Evolutionary conservation across 2,797 vertebrate species (phyloP).

Genomic region (Paedocypris micromegethes): DNA sequence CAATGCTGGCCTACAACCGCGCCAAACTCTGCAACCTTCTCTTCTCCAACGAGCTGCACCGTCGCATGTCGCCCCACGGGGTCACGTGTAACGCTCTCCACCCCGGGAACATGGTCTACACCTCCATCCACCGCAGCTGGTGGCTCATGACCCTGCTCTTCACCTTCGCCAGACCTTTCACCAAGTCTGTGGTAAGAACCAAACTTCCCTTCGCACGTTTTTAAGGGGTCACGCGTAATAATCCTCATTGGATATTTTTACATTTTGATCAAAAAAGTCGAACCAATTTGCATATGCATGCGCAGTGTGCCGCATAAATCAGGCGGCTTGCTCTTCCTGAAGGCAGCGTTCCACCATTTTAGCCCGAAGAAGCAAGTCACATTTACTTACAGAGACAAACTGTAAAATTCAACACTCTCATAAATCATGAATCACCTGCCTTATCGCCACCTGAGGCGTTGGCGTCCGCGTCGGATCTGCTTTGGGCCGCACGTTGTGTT

Average conservation of each 20-base stretch:
- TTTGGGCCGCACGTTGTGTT: conserved; percentile 46
- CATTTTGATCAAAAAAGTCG: too few relatives aligned
- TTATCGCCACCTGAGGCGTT: conserved; percentile 32
- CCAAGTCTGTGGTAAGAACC: conserved; percentile 91
- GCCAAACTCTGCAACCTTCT: conserved; percentile 95
- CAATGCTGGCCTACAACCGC: conserved; percentile 95
- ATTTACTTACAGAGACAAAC: conserved; percentile 54
- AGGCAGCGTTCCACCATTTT: conserved; percentile 23
- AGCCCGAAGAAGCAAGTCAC: conserved; percentile 56
- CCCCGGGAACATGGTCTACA: conserved; percentile 96
- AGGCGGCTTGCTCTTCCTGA: conserved; percentile 34
- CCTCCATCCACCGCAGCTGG: conserved; percentile 84
- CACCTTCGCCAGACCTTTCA: conserved; percentile 87
- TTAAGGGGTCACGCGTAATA: too few relatives aligned
- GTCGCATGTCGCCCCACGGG: conserved; percentile 80
- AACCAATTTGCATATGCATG: too few relatives aligned
- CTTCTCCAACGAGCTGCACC: conserved; percentile 88
- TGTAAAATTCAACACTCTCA: conserved; percentile 61
- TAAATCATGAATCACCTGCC: conserved; percentile 56
- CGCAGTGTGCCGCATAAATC: conserved; percentile 32
- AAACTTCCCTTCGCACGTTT: too few relatives aligned
- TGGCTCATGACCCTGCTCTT: conserved; percentile 93
- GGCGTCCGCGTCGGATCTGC: conserved; percentile 31
- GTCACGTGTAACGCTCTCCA: conserved; percentile 85
- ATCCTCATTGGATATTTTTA: too few relatives aligned